These are phyloP conservation scores for Calliphora vicina DNA, from an alignment of 1,140 invertebrate species.

Conservation along the genomic window DNA sequence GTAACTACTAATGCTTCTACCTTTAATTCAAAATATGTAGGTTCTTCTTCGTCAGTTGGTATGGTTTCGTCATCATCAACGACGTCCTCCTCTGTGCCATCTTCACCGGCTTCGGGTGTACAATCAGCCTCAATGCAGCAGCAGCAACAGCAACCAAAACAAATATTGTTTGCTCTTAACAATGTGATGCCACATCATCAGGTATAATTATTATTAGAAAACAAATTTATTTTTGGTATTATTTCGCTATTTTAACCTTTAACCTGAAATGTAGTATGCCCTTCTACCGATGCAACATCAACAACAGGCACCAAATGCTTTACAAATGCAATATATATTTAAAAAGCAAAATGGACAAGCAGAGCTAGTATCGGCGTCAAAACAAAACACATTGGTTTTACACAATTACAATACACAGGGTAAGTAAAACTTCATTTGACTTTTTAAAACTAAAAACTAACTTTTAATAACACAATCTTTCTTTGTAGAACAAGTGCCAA, in stretches of 20 bases:
- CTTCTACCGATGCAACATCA: slow-evolving; percentile 43
- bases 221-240: too few species aligned
- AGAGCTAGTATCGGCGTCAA: slow-evolving; percentile 36
- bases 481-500: slow-evolving; percentile 45
- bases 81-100: slow-evolving; percentile 54
- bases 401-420: slow-evolving; percentile 47
- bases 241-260: too few species aligned
- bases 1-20: slow-evolving; percentile 18
- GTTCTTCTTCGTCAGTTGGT: not conserved
- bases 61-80: slow-evolving; percentile 36
- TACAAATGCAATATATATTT: slow-evolving; percentile 47
- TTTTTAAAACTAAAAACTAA: too few species aligned
- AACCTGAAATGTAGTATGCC: slow-evolving; percentile 47
- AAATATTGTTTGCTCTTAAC: slow-evolving; percentile 54
- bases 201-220: slow-evolving; percentile 42
- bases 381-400: slow-evolving; percentile 53
- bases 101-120: slow-evolving; percentile 51
- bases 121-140: slow-evolving; percentile 48
- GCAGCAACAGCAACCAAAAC: slow-evolving; percentile 49
- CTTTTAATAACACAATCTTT: not conserved
- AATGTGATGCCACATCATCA: slow-evolving; percentile 50
- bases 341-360: slow-evolving; percentile 55
- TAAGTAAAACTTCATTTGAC: not conserved
- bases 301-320: slow-evolving; percentile 20
- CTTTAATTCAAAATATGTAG: slow-evolving; percentile 23